These are phyloP conservation scores for Lepidostoma basale DNA, from an alignment of 1,140 invertebrate genomes.

Conservation along the genomic window DNA sequence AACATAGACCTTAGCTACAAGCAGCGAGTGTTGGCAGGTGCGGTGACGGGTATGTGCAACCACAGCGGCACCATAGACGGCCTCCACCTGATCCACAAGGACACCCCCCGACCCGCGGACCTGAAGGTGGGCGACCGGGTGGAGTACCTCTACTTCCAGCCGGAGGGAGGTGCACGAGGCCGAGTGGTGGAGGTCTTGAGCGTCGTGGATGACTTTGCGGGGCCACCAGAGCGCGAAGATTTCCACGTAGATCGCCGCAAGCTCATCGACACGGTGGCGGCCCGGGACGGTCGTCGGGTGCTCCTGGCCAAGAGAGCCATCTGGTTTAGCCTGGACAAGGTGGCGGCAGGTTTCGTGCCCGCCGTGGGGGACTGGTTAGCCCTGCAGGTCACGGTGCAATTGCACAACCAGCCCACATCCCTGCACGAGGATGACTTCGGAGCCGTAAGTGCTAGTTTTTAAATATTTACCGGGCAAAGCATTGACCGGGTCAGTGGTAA, in stretches of 20 bases:
- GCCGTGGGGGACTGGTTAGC: constrained; percentile 69
- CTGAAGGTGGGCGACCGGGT: constrained; percentile 41
- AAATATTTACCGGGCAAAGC: too few relatives aligned
- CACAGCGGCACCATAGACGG: background rate
- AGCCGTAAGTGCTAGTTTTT: constrained; percentile 7
- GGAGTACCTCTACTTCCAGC: constrained; percentile 51
- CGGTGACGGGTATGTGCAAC: too few relatives aligned
- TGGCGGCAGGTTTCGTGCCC: constrained; percentile 59
- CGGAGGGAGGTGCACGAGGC: constrained; percentile 45
- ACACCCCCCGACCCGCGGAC: background rate
- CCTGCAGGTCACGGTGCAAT: constrained; percentile 62
- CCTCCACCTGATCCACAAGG: background rate
- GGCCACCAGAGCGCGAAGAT: constrained; percentile 49
- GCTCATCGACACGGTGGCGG: constrained; percentile 62
- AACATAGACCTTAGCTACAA: too few relatives aligned
- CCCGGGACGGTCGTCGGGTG: constrained; percentile 58
- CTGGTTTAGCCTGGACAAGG: constrained; percentile 61
- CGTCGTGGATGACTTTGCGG: constrained; percentile 50
- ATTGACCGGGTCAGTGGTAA: too few relatives aligned
- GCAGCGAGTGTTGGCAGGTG: too few relatives aligned
- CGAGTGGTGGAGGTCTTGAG: constrained; percentile 52
- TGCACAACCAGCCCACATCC: constrained; percentile 56
- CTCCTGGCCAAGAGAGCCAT: constrained; percentile 60
- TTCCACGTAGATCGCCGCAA: constrained; percentile 54
- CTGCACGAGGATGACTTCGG: constrained; percentile 46